Conservation (phyloP, 2,797 vertebrate species). For the Ara ararauna region DNA sequence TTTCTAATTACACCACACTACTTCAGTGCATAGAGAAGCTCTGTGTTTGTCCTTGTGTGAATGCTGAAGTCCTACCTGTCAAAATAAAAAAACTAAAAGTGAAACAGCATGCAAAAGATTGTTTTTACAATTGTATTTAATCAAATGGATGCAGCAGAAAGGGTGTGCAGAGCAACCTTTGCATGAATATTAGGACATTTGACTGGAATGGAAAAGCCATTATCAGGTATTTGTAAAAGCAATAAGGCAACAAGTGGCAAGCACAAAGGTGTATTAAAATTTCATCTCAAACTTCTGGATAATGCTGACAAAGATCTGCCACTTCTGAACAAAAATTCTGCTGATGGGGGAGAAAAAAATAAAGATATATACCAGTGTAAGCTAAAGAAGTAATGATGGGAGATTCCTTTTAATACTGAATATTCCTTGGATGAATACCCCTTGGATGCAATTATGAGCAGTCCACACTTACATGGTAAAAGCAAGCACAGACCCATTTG, state of each 20-base stretch:
- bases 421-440: background rate
- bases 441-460: background rate
- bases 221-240: background rate
- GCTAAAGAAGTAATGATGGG: background rate
- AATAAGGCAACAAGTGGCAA: background rate
- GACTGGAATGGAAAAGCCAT: background rate
- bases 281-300: background rate
- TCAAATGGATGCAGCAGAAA: background rate
- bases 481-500: background rate
- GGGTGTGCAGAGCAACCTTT: background rate
- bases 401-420: background rate
- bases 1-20: background rate
- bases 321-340: background rate
- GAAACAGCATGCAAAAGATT: background rate
- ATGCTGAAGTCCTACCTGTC: background rate
- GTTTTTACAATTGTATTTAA: constrained; percentile 31
- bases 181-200: background rate
- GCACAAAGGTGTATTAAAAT: background rate
- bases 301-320: background rate
- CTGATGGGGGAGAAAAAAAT: background rate
- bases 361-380: background rate
- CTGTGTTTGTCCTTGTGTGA: background rate
- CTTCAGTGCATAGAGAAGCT: background rate
- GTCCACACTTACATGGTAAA: background rate
- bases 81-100: background rate